Conservation (phyloP, 2,113 vertebrate genomes). For the Mastomys natalensis region DNA sequence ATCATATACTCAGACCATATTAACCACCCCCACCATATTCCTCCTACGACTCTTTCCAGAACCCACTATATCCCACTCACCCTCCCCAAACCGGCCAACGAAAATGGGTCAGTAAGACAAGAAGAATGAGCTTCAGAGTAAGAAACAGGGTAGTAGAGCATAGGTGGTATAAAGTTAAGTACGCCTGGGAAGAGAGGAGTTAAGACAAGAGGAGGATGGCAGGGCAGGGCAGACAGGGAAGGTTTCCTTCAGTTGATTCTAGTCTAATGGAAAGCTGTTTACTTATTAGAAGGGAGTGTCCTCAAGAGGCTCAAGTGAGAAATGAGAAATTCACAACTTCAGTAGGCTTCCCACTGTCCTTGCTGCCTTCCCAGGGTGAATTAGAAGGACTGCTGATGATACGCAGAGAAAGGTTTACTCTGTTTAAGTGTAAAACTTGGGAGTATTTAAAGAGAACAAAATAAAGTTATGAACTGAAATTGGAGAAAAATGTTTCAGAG, state of each 20-base stretch:
- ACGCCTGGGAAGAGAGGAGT: too few relatives aligned
- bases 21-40: too few relatives aligned
- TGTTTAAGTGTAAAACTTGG: background rate
- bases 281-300: background rate
- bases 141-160: background rate
- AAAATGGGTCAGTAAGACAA: background rate
- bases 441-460: background rate
- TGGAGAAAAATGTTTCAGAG: background rate
- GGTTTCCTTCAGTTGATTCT: background rate
- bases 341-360: background rate
- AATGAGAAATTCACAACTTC: background rate
- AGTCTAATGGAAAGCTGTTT: background rate
- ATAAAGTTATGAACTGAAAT: background rate
- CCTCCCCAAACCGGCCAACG: background rate
- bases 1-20: background rate
- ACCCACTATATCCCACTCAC: fast-evolving
- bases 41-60: background rate
- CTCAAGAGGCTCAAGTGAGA: background rate
- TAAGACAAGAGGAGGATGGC: too few relatives aligned
- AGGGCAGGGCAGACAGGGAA: background rate
- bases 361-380: background rate
- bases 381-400: background rate
- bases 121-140: background rate
- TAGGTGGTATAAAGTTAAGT: background rate
- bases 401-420: background rate